Evolutionary conservation across 1,140 invertebrate genomes (phyloP), one percentile per base, ranked within the genome.

Genomic region (Phymastichus coffea): DNA sequence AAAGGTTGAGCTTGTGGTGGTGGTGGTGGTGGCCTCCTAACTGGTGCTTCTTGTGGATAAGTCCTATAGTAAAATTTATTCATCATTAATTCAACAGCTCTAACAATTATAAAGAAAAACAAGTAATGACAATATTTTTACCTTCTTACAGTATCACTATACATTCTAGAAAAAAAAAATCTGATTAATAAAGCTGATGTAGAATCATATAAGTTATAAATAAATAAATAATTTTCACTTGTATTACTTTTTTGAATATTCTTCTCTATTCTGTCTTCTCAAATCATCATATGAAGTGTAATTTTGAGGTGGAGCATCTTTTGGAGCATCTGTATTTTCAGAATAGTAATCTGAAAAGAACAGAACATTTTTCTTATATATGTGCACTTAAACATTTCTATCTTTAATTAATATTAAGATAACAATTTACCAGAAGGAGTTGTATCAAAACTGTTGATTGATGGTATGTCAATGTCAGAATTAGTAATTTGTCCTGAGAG

Each of bases 221-320:
- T 33, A 8, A 1, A 33, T 9, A 9, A 26, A 14, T 28, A 37
- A 57, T 28, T n/a, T n/a, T n/a, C n/a, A n/a, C n/a, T n/a, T n/a
- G n/a, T n/a, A n/a, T 43, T 41, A 58, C 56, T 15, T 63, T 2
- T 49, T 14, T 6, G 10, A 15, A 49, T 53, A 48, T 15, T 51
- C 46, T 23, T 20, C 3, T 37, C 56, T 48, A 44, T 63, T 58
- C 43, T 43, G 15, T 35, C 23, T 41, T 12, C 56, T 58, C 10
- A 58, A 55, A 3, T 63, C 51, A 37, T 63, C 56, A 20, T 63
- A 63, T 17, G 55, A 43, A 10, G 22, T 37, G 15, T 63, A 55
- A 26, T 25, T 41, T 20, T 17, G 38, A 10, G 14, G 12, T 15
- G 20, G 4, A 15, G 26, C 23, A 2, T 43, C 10, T n/a, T 38